phyloP scores from a whole-genome alignment of 23 tunicate species.

The Styela plicata region DNA sequence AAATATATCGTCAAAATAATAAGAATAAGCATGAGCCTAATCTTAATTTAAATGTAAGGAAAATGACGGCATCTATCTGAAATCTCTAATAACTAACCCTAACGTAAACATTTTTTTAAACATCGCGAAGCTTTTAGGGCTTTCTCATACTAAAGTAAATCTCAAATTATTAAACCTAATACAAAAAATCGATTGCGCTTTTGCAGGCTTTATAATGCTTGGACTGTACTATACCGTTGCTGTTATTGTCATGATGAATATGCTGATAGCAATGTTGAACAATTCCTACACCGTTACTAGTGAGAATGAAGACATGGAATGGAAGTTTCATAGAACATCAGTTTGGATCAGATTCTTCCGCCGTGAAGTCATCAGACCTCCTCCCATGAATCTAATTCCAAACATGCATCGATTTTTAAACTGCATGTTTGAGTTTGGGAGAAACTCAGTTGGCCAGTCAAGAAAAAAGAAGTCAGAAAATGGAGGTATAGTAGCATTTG shows the following conservation, averaged over 20 bases:
- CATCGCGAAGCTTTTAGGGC: no score
- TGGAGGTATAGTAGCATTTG: background rate
- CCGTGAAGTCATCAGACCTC: slow-evolving; percentile 69
- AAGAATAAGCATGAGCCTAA: no score
- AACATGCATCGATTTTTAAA: background rate
- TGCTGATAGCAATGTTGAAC: slow-evolving; percentile 94
- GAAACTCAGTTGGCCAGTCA: background rate
- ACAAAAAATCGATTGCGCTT: no score
- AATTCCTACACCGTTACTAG: slow-evolving; percentile 57
- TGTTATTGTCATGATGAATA: slow-evolving; percentile 75
- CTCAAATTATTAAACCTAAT: no score
- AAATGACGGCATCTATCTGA: no score
- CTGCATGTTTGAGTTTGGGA: background rate
- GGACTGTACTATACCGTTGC: slow-evolving; percentile 56
- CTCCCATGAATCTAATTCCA: slow-evolving; percentile 91
- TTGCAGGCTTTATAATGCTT: background rate
- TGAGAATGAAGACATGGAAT: slow-evolving; percentile 51
- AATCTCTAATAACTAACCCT: no score
- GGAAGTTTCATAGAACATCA: slow-evolving; percentile 83
- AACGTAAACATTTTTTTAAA: no score
- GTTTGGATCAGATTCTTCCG: slow-evolving; percentile 85
- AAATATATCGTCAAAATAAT: no score
- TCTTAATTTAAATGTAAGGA: no score
- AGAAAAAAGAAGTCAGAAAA: background rate
- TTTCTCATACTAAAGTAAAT: no score